Base-by-base conservation (phyloP, 2,113 vertebrate species). In the Mus spicilegus region DNA sequence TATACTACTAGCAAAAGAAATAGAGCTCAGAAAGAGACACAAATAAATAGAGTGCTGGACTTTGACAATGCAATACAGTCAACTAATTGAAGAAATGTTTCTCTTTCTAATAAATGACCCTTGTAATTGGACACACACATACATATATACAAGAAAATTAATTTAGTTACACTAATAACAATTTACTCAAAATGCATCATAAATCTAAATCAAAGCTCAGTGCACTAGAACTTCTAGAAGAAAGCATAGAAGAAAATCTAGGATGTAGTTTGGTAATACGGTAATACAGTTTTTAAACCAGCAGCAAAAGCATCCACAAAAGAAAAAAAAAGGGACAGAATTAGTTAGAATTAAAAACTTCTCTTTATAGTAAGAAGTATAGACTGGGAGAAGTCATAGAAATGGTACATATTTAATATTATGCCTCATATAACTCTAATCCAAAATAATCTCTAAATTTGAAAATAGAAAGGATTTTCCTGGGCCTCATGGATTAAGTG, bases 161-260 rank as follows among this genome's bases (percentile, higher is more conserved):
- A 94, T n/a, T 61, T 56, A 70, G 33, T 86, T 39, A 42, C 6
- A 94, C 22, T 9, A 20, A 91, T 26, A 93, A 94, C 85, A 81
- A 33, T 63, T 58, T 77, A 86, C 7, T 63, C 73, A 96, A 96
- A 92, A 93, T 81, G 9, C 6, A 77, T 76, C 4, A 54, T 11
- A 70, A 19, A 81, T 20, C 30, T 93, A 89, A 70, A 72, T 56
- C 36, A 81, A 58, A 87, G 22, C 11, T 65, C 14, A 58, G 19
- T 75, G 28, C 16, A 22, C 33, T 61, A 92, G 93, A 87, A 67
- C 28, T 89, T 80, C 33, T 80, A 26, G 36, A 81, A 46, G 1
- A n/a, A 20, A 85, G 54, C 19, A 46, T 19, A 70, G 81, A 51
- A 63, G 75, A 91, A 78, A 73, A 58, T 36, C 10, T 14, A 92